Evolutionary conservation across 2,888 invertebrate species (phyloP), one percentile per base, ranked within the genome.

Genomic region (Calameuta filiformis): DNA sequence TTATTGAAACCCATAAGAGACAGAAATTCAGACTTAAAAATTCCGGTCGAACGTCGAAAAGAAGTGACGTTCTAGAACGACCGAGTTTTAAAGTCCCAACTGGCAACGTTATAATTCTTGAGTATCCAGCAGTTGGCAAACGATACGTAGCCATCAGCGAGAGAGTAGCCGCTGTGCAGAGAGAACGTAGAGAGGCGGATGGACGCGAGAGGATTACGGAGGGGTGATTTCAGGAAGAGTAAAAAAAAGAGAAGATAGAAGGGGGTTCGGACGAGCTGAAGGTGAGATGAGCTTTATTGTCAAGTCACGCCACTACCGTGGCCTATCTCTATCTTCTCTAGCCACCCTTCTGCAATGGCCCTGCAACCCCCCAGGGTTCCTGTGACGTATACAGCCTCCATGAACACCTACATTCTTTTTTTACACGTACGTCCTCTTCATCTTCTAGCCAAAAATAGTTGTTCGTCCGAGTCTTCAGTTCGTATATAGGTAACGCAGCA

Each of bases 271-370:
- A 74, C n/a, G 37, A 71, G 68, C 74, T 76, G 75, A 86, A 87
- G 87, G 86, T 89, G 88, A 88, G 87, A 87, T 85, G 88, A 90
- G 87, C 87, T 90, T 90, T 89, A 91, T 90, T 90, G 90, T 91
- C 90, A 87, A 90, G 91, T 90, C 91, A 88, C 90, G 90, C 82
- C 86, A 85, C 82, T 86, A 86, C 85, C 91, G 91, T 91, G 91
- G 87, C 88, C 89, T 91, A 91, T 91, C 91, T 91, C 86, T 86
- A 89, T 88, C 90, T 90, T 80, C 80, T 77, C 83, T 80, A 84
- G 82, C 81, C 86, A 86, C 87, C 88, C 86, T 89, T 86, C 85
- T 80, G 80, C 85, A 79, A 80, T 81, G 80, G 77, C 78, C 82
- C 84, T 80, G 78, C 79, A 80, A 79, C 81, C 78, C 80, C 31